Evolutionary conservation across 2,797 vertebrate species (phyloP).

Genomic region (Gallinago stenura): DNA sequence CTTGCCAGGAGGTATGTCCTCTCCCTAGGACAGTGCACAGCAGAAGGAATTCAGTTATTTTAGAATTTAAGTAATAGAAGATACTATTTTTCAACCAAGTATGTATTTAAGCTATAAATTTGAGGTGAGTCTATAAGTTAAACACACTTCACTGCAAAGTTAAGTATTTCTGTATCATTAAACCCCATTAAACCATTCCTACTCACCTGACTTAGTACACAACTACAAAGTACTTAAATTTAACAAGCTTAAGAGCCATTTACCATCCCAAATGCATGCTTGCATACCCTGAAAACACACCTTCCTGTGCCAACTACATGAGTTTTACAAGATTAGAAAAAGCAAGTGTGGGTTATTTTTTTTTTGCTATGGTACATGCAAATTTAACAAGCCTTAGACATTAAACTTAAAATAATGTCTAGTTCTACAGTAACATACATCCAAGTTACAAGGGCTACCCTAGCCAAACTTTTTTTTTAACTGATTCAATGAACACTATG

Average conservation of each 20-base stretch:
- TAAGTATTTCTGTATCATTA: not conserved
- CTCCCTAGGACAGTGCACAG: not conserved
- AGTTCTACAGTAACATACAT: not conserved
- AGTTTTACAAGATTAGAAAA: not conserved
- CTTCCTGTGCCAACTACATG: not conserved
- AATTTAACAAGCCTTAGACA: constrained; percentile 1
- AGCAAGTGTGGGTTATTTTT: not conserved
- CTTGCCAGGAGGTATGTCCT: fast-evolving
- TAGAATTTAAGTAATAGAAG: not conserved
- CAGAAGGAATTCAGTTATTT: not conserved
- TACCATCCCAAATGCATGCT: not conserved
- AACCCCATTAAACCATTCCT: not conserved
- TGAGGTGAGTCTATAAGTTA: not conserved
- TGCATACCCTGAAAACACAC: not conserved
- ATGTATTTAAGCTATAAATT: not conserved
- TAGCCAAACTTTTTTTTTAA: not conserved
- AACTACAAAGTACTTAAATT: not conserved
- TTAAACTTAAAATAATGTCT: not conserved
- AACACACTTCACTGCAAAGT: not conserved
- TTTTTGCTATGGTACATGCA: not conserved
- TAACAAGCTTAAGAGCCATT: constrained; percentile 1
- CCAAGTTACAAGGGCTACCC: not conserved
- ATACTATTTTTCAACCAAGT: not conserved
- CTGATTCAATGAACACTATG: not conserved
- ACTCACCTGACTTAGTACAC: not conserved